Evolutionary conservation across 2,113 vertebrate genomes (phyloP).

Genomic region (Indri indri): DNA sequence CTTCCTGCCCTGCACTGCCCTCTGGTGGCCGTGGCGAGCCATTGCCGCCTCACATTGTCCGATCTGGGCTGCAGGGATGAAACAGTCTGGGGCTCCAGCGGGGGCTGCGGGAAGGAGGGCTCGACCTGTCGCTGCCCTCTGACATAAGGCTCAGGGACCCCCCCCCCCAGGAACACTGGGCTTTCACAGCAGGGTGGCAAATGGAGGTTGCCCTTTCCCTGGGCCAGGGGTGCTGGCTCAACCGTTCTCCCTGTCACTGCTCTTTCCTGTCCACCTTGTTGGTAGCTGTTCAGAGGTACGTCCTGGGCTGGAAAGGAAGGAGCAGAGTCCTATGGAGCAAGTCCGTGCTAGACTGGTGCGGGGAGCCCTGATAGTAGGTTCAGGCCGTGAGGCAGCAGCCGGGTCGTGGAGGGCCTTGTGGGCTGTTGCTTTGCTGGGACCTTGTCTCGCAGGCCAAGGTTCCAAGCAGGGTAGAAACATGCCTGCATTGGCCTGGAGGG

Average conservation of each 20-base stretch:
- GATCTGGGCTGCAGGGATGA: neutral
- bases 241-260: neutral
- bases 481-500: neutral
- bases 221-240: neutral
- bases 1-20: conserved; percentile 40
- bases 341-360: accelerated
- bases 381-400: neutral
- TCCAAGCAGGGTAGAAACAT: neutral
- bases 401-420: neutral
- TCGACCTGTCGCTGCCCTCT: neutral
- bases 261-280: neutral
- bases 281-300: neutral
- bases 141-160: neutral
- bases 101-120: neutral
- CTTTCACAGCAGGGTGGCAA: neutral
- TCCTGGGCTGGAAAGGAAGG: neutral
- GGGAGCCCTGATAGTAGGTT: neutral
- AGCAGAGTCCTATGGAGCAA: neutral
- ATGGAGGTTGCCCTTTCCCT: neutral
- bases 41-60: neutral
- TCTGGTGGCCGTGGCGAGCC: neutral
- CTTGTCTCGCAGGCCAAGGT: accelerated
- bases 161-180: neutral
- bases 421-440: too few relatives aligned
- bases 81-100: too few relatives aligned